A percentile compares a stretch with the other conserved stretches of the same genome.
Conservation (phyloP, 2,797 vertebrate genomes). For the Telmatherina bonti region DNA sequence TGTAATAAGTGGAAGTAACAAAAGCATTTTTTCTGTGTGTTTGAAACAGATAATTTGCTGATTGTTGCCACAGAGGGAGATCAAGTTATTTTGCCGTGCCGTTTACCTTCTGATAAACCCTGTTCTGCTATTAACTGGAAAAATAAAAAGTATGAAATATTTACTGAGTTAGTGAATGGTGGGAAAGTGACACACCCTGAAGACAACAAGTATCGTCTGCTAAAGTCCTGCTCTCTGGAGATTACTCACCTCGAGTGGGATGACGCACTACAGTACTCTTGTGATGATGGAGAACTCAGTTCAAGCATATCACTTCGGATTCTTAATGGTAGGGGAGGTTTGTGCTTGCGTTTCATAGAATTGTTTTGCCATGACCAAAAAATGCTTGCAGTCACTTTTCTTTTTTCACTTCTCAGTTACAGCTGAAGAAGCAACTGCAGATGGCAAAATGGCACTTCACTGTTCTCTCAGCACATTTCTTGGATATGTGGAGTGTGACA, state of each 20-base stretch:
- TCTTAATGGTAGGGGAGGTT: constrained; percentile 48
- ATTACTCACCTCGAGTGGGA: constrained; percentile 25
- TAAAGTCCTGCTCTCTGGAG: constrained; percentile 64
- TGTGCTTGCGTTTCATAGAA: neutral
- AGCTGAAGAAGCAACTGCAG: fast-evolving
- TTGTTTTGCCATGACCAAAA: neutral
- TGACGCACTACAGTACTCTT: constrained; percentile 58
- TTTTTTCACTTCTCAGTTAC: constrained; percentile 43
- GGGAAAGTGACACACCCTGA: constrained; percentile 30
- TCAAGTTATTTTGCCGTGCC: constrained; percentile 59
- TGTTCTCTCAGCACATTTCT: constrained; percentile 50
- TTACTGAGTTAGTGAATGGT: constrained; percentile 30
- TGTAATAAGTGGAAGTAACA: neutral
- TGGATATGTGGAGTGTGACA: constrained; percentile 13
- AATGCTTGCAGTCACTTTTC: neutral
- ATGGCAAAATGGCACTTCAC: constrained; percentile 40
- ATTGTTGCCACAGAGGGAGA: constrained; percentile 45
- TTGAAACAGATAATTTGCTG: constrained; percentile 22
- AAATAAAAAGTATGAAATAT: neutral
- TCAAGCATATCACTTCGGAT: constrained; percentile 49
- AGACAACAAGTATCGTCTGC: constrained; percentile 17
- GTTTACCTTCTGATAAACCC: constrained; percentile 19
- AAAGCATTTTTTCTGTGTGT: neutral
- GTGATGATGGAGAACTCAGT: constrained; percentile 29
- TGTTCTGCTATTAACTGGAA: constrained; percentile 65